These are phyloP conservation scores for Melanotaenia pygmaea DNA, from an alignment of 2,797 vertebrate genomes.

Conservation along the genomic window DNA sequence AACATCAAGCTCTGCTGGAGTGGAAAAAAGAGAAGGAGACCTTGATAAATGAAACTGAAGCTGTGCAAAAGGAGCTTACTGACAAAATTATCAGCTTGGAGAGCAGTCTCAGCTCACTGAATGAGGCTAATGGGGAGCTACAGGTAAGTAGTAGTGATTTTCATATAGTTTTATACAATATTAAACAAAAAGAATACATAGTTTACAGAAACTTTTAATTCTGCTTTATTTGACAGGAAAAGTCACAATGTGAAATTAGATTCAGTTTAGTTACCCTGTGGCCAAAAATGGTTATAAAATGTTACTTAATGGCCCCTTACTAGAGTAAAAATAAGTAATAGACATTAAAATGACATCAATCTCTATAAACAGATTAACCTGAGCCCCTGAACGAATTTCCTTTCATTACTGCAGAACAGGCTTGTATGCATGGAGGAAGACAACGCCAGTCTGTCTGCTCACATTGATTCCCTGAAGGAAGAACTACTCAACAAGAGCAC, in stretches of 20 bases:
- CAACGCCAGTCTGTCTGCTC: constrained; percentile 74
- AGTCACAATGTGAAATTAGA: not conserved
- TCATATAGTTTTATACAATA: not conserved
- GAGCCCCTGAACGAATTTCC: not conserved
- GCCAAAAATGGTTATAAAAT: not conserved
- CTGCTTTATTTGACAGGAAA: not conserved
- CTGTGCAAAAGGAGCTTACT: constrained; percentile 83
- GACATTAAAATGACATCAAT: not conserved
- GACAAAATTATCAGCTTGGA: constrained; percentile 83
- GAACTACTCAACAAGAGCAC: constrained; percentile 81
- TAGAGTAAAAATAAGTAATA: not conserved
- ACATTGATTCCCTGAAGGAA: constrained; percentile 83
- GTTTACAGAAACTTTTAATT: not conserved
- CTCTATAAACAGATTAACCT: not conserved
- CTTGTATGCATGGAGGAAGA: constrained; percentile 80
- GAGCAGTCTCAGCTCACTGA: constrained; percentile 72
- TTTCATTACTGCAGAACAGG: constrained; percentile 67
- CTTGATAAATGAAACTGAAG: constrained; percentile 77
- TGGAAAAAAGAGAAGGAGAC: constrained; percentile 88
- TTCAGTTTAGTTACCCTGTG: not conserved
- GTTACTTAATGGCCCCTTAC: not conserved
- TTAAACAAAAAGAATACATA: not conserved
- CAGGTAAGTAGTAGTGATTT: constrained; percentile 49
- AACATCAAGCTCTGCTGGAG: constrained; percentile 79
- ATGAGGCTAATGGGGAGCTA: constrained; percentile 63